phyloP scores from a whole-genome alignment of 2,113 vertebrate genomes.

The Bungarus multicinctus region DNA sequence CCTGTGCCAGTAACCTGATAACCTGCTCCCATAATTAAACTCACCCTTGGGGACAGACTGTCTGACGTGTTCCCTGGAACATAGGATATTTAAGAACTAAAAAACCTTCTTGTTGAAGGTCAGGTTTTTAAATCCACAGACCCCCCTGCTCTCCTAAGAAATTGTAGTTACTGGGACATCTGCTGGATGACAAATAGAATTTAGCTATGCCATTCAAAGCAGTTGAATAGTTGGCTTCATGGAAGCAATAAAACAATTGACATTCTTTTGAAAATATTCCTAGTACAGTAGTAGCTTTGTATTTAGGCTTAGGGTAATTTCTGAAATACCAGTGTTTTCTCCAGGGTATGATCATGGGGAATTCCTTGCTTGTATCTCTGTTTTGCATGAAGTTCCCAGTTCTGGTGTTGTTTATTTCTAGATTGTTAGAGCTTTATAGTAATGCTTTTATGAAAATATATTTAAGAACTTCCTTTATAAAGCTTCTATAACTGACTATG shows the following conservation, averaged over 20 bases:
- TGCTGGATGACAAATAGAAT: constrained; percentile 15
- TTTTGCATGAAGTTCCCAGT: not conserved
- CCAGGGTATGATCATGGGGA: not conserved
- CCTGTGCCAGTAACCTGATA: not conserved
- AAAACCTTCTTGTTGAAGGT: not conserved
- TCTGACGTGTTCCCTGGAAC: not conserved
- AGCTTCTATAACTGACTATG: not conserved
- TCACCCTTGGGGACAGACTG: not conserved
- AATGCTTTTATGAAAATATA: not conserved
- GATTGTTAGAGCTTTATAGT: not conserved
- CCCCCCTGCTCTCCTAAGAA: constrained; percentile 11
- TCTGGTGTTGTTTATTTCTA: not conserved
- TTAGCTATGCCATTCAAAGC: rapidly evolving
- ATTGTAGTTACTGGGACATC: not conserved
- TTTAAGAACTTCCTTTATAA: not conserved
- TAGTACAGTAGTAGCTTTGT: not conserved
- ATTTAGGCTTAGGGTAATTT: not conserved
- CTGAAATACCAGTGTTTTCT: not conserved
- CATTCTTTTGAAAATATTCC: not conserved
- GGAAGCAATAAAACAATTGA: not conserved
- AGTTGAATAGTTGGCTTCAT: not conserved
- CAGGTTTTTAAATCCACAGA: not conserved
- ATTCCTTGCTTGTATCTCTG: not conserved
- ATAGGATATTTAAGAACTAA: not conserved
- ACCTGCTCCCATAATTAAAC: not conserved